A percentile compares a stretch with the other conserved stretches of the same genome.
phyloP scores from a whole-genome alignment of 1,140 invertebrate species.

The Goniozus legneri region DNA sequence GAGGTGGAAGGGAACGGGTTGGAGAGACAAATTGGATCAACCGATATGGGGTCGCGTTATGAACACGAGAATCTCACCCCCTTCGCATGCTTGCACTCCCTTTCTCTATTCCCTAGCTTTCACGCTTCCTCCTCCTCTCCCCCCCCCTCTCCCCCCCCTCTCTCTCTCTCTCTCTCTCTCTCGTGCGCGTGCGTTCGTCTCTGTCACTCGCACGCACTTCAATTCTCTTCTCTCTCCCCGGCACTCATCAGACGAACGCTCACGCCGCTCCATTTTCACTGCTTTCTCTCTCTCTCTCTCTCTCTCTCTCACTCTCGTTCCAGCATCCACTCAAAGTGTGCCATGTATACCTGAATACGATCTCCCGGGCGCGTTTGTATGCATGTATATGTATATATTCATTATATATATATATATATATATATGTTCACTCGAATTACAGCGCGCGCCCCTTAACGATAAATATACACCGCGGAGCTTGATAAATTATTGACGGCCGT shows the following conservation, averaged over 20 bases:
- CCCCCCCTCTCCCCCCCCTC: constrained; percentile 9
- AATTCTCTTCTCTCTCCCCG: not conserved
- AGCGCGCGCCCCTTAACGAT: not conserved
- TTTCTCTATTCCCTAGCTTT: constrained; percentile 7
- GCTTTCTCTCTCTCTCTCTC: no score
- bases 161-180: not conserved
- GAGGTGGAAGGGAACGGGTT: not conserved
- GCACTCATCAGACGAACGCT: not conserved
- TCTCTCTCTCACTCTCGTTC: constrained; percentile 8
- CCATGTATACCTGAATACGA: constrained; percentile 15
- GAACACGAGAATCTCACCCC: constrained; percentile 22
- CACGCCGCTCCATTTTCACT: constrained; percentile 14
- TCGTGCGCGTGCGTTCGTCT: constrained; percentile 7
- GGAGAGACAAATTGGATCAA: constrained; percentile 37
- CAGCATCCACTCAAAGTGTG: constrained; percentile 12
- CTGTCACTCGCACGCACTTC: not conserved
- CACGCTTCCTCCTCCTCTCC: constrained; percentile 5
- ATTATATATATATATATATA: no score
- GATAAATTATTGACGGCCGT: not conserved
- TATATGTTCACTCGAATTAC: not conserved
- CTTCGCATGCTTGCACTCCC: constrained; percentile 11
- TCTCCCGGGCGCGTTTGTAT: no score
- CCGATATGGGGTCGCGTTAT: constrained; percentile 37
- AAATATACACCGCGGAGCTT: not conserved
- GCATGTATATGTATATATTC: no score